phyloP scores from a whole-genome alignment of 2,113 vertebrate genomes.

The Corydoras sp. region DNA sequence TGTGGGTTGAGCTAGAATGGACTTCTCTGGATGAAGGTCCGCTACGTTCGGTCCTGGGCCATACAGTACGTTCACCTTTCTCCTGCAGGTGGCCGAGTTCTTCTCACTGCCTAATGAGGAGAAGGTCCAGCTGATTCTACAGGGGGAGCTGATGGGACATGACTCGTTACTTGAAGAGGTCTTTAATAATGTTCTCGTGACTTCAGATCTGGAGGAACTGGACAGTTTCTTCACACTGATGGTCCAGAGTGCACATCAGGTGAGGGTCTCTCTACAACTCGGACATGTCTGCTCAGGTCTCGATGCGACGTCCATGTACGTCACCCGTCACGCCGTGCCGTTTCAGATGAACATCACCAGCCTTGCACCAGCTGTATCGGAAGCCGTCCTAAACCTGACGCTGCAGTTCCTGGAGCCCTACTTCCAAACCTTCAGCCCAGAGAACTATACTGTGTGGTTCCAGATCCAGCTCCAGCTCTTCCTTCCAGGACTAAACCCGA shows the following conservation, averaged over 20 bases:
- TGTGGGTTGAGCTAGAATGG: no score
- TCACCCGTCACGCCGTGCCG: background rate
- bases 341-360: background rate
- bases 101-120: no score
- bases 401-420: slow-evolving; percentile 39
- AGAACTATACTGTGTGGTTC: slow-evolving; percentile 46
- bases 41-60: no score
- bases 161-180: background rate
- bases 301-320: background rate
- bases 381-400: slow-evolving; percentile 40
- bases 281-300: background rate
- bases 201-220: slow-evolving; percentile 22
- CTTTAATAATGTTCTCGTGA: slow-evolving; percentile 16
- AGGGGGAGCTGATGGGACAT: background rate
- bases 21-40: no score
- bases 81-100: background rate
- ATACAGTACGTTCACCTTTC: no score
- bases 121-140: no score
- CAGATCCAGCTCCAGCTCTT: slow-evolving; percentile 41
- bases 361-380: background rate
- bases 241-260: background rate
- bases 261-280: background rate
- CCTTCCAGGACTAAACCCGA: slow-evolving; percentile 40
- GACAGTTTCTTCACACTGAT: slow-evolving; percentile 22
- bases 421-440: slow-evolving; percentile 34